Percentiles rank a stretch among this genome's conserved stretches.
Conservation (phyloP, 2,888 invertebrate species). For the Candidula unifasciata region DNA sequence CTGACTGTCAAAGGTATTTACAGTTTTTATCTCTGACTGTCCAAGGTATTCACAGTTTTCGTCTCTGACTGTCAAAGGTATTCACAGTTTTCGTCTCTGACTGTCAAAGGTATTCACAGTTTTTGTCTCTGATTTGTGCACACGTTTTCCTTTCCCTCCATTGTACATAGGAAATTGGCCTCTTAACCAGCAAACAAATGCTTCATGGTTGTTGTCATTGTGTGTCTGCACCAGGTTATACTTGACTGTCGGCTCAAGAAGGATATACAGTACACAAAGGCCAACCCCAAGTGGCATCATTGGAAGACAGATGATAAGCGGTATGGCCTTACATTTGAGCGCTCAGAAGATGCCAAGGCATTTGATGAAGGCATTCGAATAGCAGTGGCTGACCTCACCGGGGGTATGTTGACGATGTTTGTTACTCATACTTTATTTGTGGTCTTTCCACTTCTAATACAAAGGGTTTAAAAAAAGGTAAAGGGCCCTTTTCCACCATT, state of each 20-base stretch:
- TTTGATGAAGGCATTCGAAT: conserved; percentile 94
- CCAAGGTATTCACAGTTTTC: too few relatives aligned
- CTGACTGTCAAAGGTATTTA: too few relatives aligned
- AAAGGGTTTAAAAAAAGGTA: too few relatives aligned
- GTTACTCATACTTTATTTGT: not conserved
- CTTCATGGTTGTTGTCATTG: not conserved
- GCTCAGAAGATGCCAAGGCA: conserved; percentile 93
- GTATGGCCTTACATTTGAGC: conserved; percentile 96
- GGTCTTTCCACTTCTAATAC: not conserved
- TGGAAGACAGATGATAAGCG: conserved; percentile 97
- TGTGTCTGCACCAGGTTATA: conserved; percentile 84
- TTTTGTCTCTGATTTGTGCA: too few relatives aligned
- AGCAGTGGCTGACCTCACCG: conserved; percentile 91
- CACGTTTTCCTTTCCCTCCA: too few relatives aligned
- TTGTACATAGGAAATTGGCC: too few relatives aligned
- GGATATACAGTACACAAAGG: conserved; percentile 96
- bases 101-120: too few relatives aligned
- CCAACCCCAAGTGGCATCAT: conserved; percentile 98
- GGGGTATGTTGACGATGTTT: conserved; percentile 84
- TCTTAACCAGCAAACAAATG: not conserved
- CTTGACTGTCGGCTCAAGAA: conserved; percentile 95
- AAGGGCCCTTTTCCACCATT: too few relatives aligned
- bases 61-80: too few relatives aligned
- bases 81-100: too few relatives aligned
- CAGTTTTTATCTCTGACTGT: too few relatives aligned